These are phyloP conservation scores for Vannuccia rotundouncinata DNA, from an alignment of 2,888 invertebrate species.

Conservation along the genomic window DNA sequence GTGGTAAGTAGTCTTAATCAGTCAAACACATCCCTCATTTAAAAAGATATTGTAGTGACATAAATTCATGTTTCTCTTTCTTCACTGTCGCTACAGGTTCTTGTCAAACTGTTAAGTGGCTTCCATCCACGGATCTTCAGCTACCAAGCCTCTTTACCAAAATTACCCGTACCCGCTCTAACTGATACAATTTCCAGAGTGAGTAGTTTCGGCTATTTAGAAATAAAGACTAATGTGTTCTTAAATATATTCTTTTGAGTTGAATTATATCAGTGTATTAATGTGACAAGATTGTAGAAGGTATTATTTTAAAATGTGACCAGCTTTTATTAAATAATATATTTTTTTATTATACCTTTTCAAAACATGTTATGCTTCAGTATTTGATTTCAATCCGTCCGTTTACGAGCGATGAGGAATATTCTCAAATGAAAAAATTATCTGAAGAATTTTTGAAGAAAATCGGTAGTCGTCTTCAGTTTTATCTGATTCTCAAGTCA, in stretches of 20 bases:
- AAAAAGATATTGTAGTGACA: no score
- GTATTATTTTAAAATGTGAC: no score
- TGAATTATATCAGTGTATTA: no score
- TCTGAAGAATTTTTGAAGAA: constrained; percentile 78
- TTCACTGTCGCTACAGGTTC: background rate
- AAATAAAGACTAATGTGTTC: no score
- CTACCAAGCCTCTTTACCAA: constrained; percentile 90
- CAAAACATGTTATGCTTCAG: constrained; percentile 64
- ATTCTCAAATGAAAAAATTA: constrained; percentile 70
- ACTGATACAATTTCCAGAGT: constrained; percentile 80
- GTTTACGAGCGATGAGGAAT: constrained; percentile 71
- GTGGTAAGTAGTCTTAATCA: constrained; percentile 59
- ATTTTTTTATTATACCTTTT: no score
- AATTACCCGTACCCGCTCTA: constrained; percentile 79
- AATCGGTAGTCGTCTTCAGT: constrained; percentile 81
- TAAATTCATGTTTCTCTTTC: no score
- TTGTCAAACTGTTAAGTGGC: constrained; percentile 63
- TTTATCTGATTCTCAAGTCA: constrained; percentile 86
- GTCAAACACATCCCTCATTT: no score
- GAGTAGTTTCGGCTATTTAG: no score
- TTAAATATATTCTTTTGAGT: no score
- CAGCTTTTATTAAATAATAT: no score
- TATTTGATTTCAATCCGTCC: constrained; percentile 84
- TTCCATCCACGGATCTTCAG: constrained; percentile 85
- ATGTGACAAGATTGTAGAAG: no score